phyloP scores from a whole-genome alignment of 2,888 invertebrate genomes.

The Drosophila melanosoma region DNA sequence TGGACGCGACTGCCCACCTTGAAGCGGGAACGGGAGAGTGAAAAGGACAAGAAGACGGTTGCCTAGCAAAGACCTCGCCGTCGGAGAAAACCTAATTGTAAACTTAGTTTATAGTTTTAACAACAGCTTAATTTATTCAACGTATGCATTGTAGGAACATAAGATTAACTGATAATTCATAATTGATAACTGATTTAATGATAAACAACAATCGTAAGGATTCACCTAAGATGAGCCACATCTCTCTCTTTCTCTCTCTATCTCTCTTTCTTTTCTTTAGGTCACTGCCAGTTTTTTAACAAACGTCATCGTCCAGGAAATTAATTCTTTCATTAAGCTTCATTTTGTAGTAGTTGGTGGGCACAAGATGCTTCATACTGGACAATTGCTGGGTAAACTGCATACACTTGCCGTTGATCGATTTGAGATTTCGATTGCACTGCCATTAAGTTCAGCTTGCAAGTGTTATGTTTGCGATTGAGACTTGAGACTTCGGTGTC shows the following conservation, averaged over 20 bases:
- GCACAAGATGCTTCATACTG: slow-evolving; percentile 21
- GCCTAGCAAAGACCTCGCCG: slow-evolving; percentile 36
- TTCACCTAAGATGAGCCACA: slow-evolving; percentile 1
- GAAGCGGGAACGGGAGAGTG: slow-evolving; percentile 61
- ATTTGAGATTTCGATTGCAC: slow-evolving; percentile 3
- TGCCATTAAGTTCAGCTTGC: background rate
- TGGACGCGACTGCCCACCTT: slow-evolving; percentile 87
- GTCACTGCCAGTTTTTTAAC: background rate
- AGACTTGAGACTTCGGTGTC: background rate
- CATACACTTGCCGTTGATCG: slow-evolving; percentile 22
- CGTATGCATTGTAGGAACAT: slow-evolving; percentile 2
- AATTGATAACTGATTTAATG: slow-evolving; percentile 14
- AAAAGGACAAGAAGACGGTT: slow-evolving; percentile 25
- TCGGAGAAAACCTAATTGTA: slow-evolving; percentile 4
- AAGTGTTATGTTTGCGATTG: background rate
- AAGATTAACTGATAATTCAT: slow-evolving; percentile 8
- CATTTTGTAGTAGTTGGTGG: background rate
- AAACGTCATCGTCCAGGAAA: background rate
- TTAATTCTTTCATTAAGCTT: background rate
- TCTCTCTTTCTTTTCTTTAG: background rate
- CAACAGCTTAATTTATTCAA: slow-evolving; percentile 47
- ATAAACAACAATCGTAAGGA: slow-evolving; percentile 15
- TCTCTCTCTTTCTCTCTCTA: background rate
- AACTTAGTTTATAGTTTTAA: slow-evolving; percentile 11
- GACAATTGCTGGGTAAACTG: slow-evolving; percentile 1